Evolutionary conservation across 1,140 invertebrate species (phyloP).

Genomic region (Bombus pascuorum): DNA sequence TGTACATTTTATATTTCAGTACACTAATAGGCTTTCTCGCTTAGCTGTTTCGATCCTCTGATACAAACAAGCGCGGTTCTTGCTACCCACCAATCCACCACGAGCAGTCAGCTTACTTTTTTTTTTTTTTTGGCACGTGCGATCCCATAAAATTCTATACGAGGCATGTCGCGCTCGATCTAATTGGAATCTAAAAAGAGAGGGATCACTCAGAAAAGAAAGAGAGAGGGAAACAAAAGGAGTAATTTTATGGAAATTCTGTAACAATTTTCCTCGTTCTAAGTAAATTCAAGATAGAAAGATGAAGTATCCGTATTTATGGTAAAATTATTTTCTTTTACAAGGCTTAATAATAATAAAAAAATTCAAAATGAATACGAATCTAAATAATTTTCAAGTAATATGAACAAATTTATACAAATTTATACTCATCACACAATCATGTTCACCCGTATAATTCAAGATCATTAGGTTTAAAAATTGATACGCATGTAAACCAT

Average conservation of each 20-base stretch:
- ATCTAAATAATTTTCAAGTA: too few relatives aligned
- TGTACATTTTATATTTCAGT: constrained; percentile 28
- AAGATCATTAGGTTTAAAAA: too few relatives aligned
- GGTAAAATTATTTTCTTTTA: too few relatives aligned
- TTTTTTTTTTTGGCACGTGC: constrained; percentile 54
- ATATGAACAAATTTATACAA: too few relatives aligned
- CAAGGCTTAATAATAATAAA: too few relatives aligned
- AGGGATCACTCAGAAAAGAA: not conserved
- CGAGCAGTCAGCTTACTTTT: constrained; percentile 44
- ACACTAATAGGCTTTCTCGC: constrained; percentile 37
- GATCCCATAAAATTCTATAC: constrained; percentile 31
- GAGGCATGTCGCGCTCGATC: not conserved
- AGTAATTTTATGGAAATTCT: not conserved
- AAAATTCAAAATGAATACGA: too few relatives aligned
- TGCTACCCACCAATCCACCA: constrained; percentile 40
- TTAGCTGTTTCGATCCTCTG: constrained; percentile 14
- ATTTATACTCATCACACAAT: too few relatives aligned
- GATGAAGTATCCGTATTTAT: too few relatives aligned
- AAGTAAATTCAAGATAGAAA: too few relatives aligned
- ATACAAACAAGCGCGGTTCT: constrained; percentile 8
- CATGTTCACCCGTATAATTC: too few relatives aligned
- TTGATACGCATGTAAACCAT: too few relatives aligned
- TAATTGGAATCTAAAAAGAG: constrained; percentile 47
- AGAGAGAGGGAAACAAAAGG: not conserved
- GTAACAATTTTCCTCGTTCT: not conserved